A percentile compares a stretch with the other conserved stretches of the same genome.
Conservation (phyloP, 2,113 vertebrate genomes). For the Eulemur rufifrons region DNA sequence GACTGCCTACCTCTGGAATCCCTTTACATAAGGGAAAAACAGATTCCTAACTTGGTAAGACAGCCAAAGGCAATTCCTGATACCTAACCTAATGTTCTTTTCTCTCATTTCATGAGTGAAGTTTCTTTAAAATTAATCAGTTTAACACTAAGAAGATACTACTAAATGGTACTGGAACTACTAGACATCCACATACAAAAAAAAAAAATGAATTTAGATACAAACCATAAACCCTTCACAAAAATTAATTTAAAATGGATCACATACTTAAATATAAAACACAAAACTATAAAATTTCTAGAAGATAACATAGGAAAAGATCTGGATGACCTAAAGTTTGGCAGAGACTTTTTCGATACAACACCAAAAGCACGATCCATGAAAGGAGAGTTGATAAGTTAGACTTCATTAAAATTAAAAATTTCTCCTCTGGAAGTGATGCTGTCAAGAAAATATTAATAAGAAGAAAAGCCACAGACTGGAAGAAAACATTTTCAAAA, state of each 20-base stretch:
- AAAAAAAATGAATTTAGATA: background rate
- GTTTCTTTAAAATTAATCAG: conserved; percentile 13
- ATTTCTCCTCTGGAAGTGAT: background rate
- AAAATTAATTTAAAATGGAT: background rate
- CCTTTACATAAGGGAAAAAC: background rate
- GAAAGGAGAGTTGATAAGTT: background rate
- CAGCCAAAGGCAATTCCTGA: background rate
- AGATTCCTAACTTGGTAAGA: background rate
- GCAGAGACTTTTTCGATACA: background rate
- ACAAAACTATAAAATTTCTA: background rate
- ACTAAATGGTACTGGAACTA: background rate
- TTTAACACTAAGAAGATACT: background rate
- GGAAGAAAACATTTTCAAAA: background rate
- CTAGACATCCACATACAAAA: background rate
- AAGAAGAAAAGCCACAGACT: background rate
- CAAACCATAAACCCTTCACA: background rate
- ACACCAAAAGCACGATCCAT: background rate
- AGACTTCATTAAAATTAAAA: background rate
- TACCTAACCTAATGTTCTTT: background rate
- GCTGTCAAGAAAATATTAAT: background rate
- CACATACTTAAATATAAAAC: background rate
- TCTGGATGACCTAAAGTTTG: background rate
- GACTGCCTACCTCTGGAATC: background rate
- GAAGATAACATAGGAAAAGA: background rate
- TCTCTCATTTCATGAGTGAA: background rate